phyloP scores from a whole-genome alignment of 2,113 vertebrate genomes.

The Trinectes maculatus region DNA sequence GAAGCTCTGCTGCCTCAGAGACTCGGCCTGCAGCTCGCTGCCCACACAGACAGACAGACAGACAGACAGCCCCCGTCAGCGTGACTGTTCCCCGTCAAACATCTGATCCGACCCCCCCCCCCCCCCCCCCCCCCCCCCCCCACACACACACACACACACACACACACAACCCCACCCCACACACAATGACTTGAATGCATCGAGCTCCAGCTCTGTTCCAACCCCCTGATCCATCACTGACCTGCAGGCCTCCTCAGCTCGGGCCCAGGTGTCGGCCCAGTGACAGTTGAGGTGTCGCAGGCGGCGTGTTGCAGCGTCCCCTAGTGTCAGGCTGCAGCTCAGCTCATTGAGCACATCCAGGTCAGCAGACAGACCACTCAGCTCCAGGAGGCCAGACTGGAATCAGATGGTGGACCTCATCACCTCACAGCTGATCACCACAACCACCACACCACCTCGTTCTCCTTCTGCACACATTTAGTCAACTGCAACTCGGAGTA shows the following conservation, averaged over 20 bases:
- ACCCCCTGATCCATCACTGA: constrained; percentile 43
- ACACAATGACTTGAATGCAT: neutral
- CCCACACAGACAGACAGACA: constrained; percentile 13
- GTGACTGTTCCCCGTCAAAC: too few species aligned
- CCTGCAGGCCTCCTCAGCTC: constrained; percentile 88
- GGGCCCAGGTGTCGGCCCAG: constrained; percentile 82
- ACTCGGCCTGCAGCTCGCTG: constrained; percentile 85
- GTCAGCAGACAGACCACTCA: constrained; percentile 82
- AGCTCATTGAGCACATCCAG: constrained; percentile 89
- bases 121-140: too few species aligned
- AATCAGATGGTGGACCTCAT: constrained; percentile 43
- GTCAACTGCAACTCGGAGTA: too few species aligned
- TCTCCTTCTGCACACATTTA: too few species aligned
- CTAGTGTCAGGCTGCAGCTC: constrained; percentile 83
- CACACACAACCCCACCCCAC: neutral
- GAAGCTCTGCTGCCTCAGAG: constrained; percentile 83
- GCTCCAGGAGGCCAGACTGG: constrained; percentile 82
- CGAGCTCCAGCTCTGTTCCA: neutral
- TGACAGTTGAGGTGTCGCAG: constrained; percentile 83
- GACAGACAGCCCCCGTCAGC: too few species aligned
- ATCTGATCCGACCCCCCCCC: too few species aligned
- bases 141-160: neutral
- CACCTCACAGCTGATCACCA: neutral
- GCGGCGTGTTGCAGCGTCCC: constrained; percentile 78
- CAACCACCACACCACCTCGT: neutral